These are phyloP conservation scores for Calyptommatus sinebrachiatus DNA, from an alignment of 2,113 vertebrate genomes.

Conservation along the genomic window DNA sequence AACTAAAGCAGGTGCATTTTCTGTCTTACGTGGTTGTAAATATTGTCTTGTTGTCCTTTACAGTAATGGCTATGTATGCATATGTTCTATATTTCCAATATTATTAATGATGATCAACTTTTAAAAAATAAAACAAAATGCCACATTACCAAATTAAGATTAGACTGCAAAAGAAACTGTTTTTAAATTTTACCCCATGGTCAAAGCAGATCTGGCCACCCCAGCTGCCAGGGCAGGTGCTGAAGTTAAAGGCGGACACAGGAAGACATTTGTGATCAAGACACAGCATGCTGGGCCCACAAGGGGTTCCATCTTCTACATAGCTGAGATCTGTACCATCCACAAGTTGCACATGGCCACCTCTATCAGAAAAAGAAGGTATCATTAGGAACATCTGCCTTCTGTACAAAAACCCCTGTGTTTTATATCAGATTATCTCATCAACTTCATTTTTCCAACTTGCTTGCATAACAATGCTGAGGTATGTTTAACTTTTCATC, in stretches of 20 bases:
- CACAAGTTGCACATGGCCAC: constrained; percentile 88
- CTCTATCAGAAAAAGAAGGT: constrained; percentile 64
- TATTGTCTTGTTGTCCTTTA: no score
- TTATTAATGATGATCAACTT: no score
- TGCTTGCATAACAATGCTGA: background rate
- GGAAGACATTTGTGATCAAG: constrained; percentile 90
- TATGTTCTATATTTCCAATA: no score
- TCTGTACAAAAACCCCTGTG: background rate
- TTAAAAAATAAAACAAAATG: background rate
- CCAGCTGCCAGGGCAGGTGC: constrained; percentile 83
- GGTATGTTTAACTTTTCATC: background rate
- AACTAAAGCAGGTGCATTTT: no score
- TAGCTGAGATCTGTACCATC: constrained; percentile 92
- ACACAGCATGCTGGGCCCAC: constrained; percentile 94
- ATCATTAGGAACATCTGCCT: background rate
- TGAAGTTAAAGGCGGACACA: constrained; percentile 89
- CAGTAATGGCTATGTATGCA: no score
- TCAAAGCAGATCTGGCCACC: constrained; percentile 83
- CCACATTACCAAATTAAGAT: background rate
- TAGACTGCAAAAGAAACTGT: background rate
- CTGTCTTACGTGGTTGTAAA: no score
- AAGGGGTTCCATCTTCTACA: constrained; percentile 90
- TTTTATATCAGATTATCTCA: background rate
- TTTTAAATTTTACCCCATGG: constrained; percentile 80
- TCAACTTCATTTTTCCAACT: background rate